A percentile compares a stretch with the other conserved stretches of the same genome.
Evolutionary conservation across 2,797 vertebrate genomes (phyloP).

Genomic region (Lacerta agilis): DNA sequence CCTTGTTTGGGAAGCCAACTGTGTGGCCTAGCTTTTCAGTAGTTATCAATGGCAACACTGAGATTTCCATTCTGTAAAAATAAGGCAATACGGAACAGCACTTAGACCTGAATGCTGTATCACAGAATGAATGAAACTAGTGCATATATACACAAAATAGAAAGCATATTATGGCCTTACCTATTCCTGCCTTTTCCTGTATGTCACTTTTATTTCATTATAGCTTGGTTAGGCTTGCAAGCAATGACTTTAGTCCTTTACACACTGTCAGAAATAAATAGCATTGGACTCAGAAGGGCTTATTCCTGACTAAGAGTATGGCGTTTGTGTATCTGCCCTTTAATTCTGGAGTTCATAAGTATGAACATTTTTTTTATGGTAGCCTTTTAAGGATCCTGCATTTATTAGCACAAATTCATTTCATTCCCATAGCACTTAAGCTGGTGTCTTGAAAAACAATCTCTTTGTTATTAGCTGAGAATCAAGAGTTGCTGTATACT

Average conservation of each 20-base stretch:
- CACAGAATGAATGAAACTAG: no score
- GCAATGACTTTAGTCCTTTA: neutral
- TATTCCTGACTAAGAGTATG: neutral
- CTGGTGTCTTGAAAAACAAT: neutral
- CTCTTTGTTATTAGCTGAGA: constrained; percentile 13
- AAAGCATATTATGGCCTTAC: neutral
- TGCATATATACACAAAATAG: neutral
- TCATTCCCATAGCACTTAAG: neutral
- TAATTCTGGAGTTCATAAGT: neutral
- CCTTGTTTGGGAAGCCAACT: neutral
- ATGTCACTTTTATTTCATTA: neutral
- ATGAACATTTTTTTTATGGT: neutral
- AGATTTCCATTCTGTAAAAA: neutral
- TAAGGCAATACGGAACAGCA: neutral
- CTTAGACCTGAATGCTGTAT: neutral
- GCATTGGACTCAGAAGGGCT: neutral
- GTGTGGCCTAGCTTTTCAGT: neutral
- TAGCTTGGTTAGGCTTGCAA: neutral
- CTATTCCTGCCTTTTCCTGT: neutral
- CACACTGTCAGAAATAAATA: neutral
- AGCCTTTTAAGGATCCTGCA: neutral
- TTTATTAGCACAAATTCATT: neutral
- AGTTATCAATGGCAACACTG: neutral
- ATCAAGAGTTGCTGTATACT: neutral
- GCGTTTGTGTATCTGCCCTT: neutral